Conservation (phyloP, 2,797 vertebrate species). For the Borostomias antarcticus region DNA sequence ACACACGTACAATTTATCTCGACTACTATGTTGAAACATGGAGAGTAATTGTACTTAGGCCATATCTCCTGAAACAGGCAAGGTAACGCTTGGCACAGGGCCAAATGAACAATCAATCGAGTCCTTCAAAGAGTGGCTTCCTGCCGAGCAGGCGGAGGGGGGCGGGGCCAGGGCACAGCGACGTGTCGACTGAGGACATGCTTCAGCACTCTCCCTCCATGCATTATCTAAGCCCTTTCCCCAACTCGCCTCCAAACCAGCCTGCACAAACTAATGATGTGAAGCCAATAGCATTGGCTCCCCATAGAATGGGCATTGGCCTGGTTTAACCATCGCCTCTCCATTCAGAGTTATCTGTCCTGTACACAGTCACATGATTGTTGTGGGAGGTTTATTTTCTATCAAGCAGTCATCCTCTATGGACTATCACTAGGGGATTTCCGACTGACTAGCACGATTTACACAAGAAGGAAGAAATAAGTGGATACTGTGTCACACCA, state of each 20-base stretch:
- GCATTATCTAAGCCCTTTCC: conserved; percentile 7
- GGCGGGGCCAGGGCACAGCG: conserved; percentile 27
- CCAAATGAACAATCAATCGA: conserved; percentile 43
- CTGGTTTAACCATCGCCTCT: neutral
- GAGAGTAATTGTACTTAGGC: conserved; percentile 2
- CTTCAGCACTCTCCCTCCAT: conserved; percentile 19
- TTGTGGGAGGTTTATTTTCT: neutral
- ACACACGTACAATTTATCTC: conserved; percentile 25
- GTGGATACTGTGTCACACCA: no score
- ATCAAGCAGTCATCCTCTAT: no score
- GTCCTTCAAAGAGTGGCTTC: conserved; percentile 20
- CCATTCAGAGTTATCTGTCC: neutral
- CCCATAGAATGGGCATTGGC: neutral
- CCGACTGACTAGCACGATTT: no score
- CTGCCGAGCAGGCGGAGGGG: conserved; percentile 19
- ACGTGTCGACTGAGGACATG: conserved; percentile 1
- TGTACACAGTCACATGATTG: neutral
- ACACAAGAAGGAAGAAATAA: no score
- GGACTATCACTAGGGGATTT: no score
- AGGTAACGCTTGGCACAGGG: conserved; percentile 31
- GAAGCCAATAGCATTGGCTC: neutral
- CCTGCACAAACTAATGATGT: conserved; percentile 16
- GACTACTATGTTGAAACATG: conserved; percentile 24
- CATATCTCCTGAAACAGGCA: conserved; percentile 51
- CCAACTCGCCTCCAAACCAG: conserved; percentile 17